phyloP scores from a whole-genome alignment of 2,797 vertebrate species.

The Sebastes minor region DNA sequence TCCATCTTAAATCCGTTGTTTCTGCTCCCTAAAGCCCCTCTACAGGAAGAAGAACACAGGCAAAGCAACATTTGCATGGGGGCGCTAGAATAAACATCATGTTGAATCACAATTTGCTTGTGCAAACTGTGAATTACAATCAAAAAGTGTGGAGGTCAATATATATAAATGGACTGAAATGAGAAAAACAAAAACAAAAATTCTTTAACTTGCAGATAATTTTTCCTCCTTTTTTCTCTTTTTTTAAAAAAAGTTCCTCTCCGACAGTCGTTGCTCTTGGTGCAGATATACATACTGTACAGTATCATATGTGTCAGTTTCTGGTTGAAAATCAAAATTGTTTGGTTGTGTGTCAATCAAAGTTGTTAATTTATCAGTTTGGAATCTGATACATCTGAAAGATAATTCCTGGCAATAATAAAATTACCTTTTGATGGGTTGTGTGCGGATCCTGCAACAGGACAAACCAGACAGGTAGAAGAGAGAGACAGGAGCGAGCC shows the following conservation, averaged over 20 bases:
- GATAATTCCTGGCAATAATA: not conserved
- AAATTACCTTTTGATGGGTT: too few species aligned
- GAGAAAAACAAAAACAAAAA: not conserved
- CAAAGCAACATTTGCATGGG: not conserved
- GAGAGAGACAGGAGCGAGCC: too few species aligned
- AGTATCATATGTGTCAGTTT: not conserved
- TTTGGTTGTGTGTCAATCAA: not conserved
- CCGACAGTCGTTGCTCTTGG: not conserved
- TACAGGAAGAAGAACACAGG: not conserved
- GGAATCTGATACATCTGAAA: not conserved
- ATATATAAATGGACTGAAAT: not conserved
- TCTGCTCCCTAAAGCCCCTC: conserved; percentile 5
- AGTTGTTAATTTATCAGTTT: not conserved
- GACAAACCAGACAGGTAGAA: too few species aligned
- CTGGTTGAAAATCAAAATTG: not conserved
- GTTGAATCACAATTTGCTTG: not conserved
- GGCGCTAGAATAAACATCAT: not conserved
- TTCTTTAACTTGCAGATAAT: not conserved
- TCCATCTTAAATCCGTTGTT: not conserved
- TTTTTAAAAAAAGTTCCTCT: not conserved
- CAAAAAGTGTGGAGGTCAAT: not conserved
- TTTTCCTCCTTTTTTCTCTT: not conserved
- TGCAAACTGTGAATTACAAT: not conserved
- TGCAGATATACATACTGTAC: not conserved
- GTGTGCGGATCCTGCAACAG: too few species aligned